phyloP scores from a whole-genome alignment of 2,113 vertebrate species.

The Tupaia chinensis region DNA sequence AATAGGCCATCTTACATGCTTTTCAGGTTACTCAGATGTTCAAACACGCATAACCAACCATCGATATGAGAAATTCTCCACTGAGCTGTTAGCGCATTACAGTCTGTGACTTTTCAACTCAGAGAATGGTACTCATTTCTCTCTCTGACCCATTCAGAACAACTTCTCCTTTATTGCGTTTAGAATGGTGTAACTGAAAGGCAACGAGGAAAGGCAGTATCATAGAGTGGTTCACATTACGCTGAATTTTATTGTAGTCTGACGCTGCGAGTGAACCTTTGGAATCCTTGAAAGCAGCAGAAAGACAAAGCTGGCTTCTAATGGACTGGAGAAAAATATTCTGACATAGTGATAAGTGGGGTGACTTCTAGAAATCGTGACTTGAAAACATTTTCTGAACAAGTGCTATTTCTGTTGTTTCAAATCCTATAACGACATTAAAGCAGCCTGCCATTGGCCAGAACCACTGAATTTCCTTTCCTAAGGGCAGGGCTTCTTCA shows the following conservation, averaged over 20 bases:
- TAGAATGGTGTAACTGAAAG: constrained; percentile 79
- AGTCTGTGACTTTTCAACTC: constrained; percentile 76
- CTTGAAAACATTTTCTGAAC: constrained; percentile 75
- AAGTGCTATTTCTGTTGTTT: constrained; percentile 78
- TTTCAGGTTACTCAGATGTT: constrained; percentile 75
- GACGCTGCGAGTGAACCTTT: constrained; percentile 79
- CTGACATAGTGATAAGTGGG: constrained; percentile 79
- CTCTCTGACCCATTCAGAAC: constrained; percentile 74
- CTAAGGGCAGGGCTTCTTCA: not conserved
- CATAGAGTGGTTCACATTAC: constrained; percentile 76
- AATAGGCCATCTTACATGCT: constrained; percentile 55
- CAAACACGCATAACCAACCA: constrained; percentile 67
- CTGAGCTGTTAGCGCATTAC: constrained; percentile 74
- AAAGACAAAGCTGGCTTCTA: constrained; percentile 78
- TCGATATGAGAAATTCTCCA: constrained; percentile 71
- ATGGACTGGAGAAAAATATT: constrained; percentile 81
- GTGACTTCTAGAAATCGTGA: constrained; percentile 77
- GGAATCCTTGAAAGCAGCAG: constrained; percentile 78
- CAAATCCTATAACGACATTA: constrained; percentile 67
- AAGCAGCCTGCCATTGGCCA: constrained; percentile 61
- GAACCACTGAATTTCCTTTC: not conserved
- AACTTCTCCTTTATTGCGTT: constrained; percentile 77
- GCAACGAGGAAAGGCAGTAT: constrained; percentile 79
- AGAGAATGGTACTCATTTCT: constrained; percentile 64
- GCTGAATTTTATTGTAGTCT: constrained; percentile 81